phyloP scores from a whole-genome alignment of 1,140 invertebrate species.

The Solen grandis region DNA sequence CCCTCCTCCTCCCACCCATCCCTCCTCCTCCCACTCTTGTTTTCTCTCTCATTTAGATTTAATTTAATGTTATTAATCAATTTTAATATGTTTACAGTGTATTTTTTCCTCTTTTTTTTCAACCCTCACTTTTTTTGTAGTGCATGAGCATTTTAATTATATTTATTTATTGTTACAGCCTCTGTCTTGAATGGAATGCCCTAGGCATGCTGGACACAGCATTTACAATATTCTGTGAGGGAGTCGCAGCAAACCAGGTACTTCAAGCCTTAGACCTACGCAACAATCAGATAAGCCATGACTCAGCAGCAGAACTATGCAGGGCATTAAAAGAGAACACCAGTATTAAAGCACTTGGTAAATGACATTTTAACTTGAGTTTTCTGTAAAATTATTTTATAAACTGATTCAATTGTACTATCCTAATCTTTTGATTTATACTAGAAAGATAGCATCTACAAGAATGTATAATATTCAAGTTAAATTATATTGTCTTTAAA shows the following conservation, averaged over 20 bases:
- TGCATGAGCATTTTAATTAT: not conserved
- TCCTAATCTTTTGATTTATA: too few relatives aligned
- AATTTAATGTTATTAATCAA: not conserved
- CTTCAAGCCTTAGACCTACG: conserved; percentile 78
- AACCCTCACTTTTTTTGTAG: conserved; percentile 8
- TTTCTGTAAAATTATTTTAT: not conserved
- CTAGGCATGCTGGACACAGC: conserved; percentile 78
- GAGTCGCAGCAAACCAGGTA: conserved; percentile 72
- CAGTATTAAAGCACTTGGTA: conserved; percentile 76
- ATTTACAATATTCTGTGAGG: conserved; percentile 80
- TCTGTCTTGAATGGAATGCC: conserved; percentile 81
- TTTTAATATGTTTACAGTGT: not conserved
- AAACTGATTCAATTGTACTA: too few relatives aligned
- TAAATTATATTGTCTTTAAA: too few relatives aligned
- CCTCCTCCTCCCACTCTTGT: too few relatives aligned
- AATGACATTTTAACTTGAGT: not conserved
- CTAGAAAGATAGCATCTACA: too few relatives aligned
- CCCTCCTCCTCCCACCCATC: too few relatives aligned
- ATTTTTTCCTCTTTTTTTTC: not conserved
- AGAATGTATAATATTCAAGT: too few relatives aligned
- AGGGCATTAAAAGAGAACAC: conserved; percentile 76
- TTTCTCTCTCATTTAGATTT: not conserved
- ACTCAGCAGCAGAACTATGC: conserved; percentile 76
- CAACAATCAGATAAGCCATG: conserved; percentile 81
- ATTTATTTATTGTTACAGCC: conserved; percentile 66